Conservation (phyloP, 2,888 invertebrate species). For the Piscicola geometra region DNA sequence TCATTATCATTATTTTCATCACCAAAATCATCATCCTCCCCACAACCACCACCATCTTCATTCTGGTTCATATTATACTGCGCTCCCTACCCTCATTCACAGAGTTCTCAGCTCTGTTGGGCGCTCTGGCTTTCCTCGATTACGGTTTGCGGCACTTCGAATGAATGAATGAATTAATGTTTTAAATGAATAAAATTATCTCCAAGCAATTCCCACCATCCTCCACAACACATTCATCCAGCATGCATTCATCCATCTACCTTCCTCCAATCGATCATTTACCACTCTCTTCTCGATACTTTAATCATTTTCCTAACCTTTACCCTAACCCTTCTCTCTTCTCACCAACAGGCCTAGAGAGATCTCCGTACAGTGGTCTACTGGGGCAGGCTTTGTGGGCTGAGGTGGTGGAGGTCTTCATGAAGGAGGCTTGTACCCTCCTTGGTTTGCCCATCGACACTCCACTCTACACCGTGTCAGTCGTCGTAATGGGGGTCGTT, state of each 20-base stretch:
- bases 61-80: too few species aligned
- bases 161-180: too few species aligned
- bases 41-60: too few species aligned
- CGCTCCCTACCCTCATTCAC: too few species aligned
- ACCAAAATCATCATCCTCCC: neutral
- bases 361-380: conserved; percentile 73
- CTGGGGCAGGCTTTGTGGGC: conserved; percentile 70
- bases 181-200: too few species aligned
- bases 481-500: conserved; percentile 22
- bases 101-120: neutral
- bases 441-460: conserved; percentile 83
- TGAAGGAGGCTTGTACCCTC: conserved; percentile 83
- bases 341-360: conserved; percentile 58
- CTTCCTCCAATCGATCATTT: too few species aligned
- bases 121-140: conserved; percentile 1
- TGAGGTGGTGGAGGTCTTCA: conserved; percentile 82
- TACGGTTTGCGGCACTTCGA: too few species aligned
- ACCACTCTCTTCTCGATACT: neutral
- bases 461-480: conserved; percentile 78
- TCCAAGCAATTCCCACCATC: too few species aligned
- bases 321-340: neutral
- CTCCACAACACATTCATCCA: too few species aligned
- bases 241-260: too few species aligned
- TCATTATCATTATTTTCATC: neutral
- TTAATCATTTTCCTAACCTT: neutral